A percentile compares a stretch with the other conserved stretches of the same genome.
Conservation (phyloP, 2,797 vertebrate species). For the Parambassis ranga region DNA sequence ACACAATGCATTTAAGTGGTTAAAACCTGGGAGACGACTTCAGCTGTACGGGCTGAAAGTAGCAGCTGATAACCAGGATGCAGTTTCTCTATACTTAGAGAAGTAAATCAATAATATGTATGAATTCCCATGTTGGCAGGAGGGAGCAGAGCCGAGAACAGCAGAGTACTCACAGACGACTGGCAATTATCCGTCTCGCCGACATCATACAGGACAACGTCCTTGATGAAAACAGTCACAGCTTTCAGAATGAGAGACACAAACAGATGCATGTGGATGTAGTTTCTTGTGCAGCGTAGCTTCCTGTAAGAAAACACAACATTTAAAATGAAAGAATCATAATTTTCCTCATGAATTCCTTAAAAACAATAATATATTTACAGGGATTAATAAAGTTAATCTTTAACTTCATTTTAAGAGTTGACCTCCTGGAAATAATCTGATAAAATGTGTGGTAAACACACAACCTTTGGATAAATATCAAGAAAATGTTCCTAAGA, state of each 20-base stretch:
- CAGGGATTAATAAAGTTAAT: too few relatives aligned
- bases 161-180: slow-evolving; percentile 83
- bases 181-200: slow-evolving; percentile 83
- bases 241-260: slow-evolving; percentile 94
- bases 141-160: background rate
- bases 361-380: too few relatives aligned
- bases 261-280: slow-evolving; percentile 96
- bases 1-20: slow-evolving; percentile 42
- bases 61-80: background rate
- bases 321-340: background rate
- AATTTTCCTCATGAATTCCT: accelerated
- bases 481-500: background rate
- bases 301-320: slow-evolving; percentile 81
- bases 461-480: too few relatives aligned
- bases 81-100: background rate
- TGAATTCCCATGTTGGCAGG: background rate
- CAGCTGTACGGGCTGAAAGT: background rate
- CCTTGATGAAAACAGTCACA: slow-evolving; percentile 90
- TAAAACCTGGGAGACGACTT: background rate
- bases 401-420: background rate
- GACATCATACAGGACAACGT: slow-evolving; percentile 86
- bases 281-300: slow-evolving; percentile 94
- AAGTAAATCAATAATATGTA: background rate
- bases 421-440: background rate
- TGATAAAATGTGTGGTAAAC: background rate